Conservation (phyloP, 2,797 vertebrate genomes). For the Coregonus suidteri region DNA sequence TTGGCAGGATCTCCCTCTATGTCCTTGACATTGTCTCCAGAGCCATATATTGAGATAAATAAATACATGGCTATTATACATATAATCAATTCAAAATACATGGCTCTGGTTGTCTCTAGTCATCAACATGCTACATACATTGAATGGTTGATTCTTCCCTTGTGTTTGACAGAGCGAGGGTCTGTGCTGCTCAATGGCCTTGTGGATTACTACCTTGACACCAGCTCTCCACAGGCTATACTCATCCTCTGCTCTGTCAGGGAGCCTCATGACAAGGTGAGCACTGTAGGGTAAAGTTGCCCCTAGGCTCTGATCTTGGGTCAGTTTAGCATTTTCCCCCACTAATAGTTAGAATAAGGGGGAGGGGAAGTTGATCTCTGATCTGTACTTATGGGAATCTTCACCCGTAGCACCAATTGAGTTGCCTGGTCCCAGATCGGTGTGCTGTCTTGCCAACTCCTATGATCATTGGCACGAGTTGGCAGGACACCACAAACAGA, state of each 20-base stretch:
- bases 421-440: not conserved
- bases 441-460: not conserved
- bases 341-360: not conserved
- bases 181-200: constrained; percentile 82
- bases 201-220: constrained; percentile 88
- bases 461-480: not conserved
- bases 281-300: constrained; percentile 2
- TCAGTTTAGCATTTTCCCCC: not conserved
- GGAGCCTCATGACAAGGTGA: constrained; percentile 89
- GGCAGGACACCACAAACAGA: not conserved
- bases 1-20: not conserved
- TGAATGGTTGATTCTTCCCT: not conserved
- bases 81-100: too few relatives aligned
- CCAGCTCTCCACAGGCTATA: constrained; percentile 79
- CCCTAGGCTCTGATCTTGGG: not conserved
- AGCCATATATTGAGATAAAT: too few relatives aligned
- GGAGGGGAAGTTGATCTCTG: not conserved
- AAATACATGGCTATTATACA: too few relatives aligned
- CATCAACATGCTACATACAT: not conserved
- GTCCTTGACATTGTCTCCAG: too few relatives aligned
- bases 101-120: not conserved
- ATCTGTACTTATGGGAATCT: too few relatives aligned
- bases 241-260: constrained; percentile 83
- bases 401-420: not conserved
- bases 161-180: constrained; percentile 75